Evolutionary conservation across 2,888 invertebrate genomes (phyloP), one percentile per base, ranked within the genome.

Genomic region (Idaea aversata): DNA sequence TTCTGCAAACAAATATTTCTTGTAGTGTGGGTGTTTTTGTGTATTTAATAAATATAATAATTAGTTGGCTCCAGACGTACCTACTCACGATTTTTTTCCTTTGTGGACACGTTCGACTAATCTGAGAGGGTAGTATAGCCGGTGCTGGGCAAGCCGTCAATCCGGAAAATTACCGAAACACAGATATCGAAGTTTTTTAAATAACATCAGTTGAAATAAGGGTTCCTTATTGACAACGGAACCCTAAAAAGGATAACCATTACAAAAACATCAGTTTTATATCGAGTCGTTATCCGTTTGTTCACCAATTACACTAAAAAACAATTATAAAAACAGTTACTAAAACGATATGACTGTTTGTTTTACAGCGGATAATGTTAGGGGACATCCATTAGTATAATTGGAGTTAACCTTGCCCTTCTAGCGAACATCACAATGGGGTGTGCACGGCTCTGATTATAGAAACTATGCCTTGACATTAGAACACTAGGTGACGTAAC

Each of bases 321-420:
- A 47, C 10, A 47, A 25, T 25, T 25, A 25, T 25, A 25, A 25
- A 25, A 47, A 47, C 10, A 47, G 0, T 7, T 47, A 47, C 4
- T 47, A 47, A 47, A 47, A 47, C 47, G 47, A 47, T 47, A 47
- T 47, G 7, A 47, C 47, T 47, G 47, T 47, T 47, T 13, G 10
- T 58, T 58, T 16, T 58, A 1, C 59, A 16, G 59, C 34, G 34
- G 61, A 35, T 36, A 16, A 61, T 34, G 61, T 34, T 75, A 77
- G 71, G 65, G 71, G 68, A 63, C 57, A 66, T 70, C 74, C 74
- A 77, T 77, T 77, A 77, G 74, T 68, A 65, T 70, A 73, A 77
- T 77, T 77, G 74, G 71, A 69, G 73, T 65, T 70, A 74, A 75
- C 77, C 77, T 77, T 75, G 75, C 70, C 76, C 74, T 75, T 75